Evolutionary conservation across 1,140 invertebrate genomes (phyloP), one percentile per base, ranked within the genome.

Genomic region (Andricus grossulariae): DNA sequence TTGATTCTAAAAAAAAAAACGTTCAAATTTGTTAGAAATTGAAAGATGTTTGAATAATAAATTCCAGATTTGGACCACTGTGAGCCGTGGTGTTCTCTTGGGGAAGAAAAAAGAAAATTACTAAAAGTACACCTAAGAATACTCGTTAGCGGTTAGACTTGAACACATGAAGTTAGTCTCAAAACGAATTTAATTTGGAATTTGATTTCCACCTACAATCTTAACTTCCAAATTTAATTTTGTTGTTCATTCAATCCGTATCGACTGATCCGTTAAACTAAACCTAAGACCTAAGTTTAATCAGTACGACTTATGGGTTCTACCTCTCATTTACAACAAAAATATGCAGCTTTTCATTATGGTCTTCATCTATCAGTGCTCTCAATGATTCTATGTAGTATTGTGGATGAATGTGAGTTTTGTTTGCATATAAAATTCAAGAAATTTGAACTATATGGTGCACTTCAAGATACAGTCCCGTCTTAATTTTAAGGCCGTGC

Each of bases 361-460:
- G 15, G 52, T 54, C 52, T 66, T 16, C 39, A 39, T 66, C 15
- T 66, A 45, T 66, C 60, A 60, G 60, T 66, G 60, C 60, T 32
- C 39, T 66, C 13, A 66, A 66, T n/a, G 39, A 45, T 45, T 45
- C 10, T 32, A 21, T 60, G 25, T 66, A n/a, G 16, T 25, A 39
- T n/a, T 57, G 55, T 66, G 32, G 60, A 66, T 66, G 25, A 66
- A 66, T 39, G 25, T 66, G 25, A 45, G 39, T 45, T 45, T 45
- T 45, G 39, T 32, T 66, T 66, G 60, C 32, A 39, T 66, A 66
- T 25, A 66, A 66, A 66, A 66, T 66, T 66, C 60, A 66, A 66
- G 60, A 66, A 66, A 66, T 66, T 66, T 66, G 60, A 66, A 66
- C 60, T 66, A 66, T 66, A 66, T 32, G 60, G 60, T 66, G 60